Base-by-base conservation (phyloP, 2,113 vertebrate genomes). In the Cebidichthys violaceus region DNA sequence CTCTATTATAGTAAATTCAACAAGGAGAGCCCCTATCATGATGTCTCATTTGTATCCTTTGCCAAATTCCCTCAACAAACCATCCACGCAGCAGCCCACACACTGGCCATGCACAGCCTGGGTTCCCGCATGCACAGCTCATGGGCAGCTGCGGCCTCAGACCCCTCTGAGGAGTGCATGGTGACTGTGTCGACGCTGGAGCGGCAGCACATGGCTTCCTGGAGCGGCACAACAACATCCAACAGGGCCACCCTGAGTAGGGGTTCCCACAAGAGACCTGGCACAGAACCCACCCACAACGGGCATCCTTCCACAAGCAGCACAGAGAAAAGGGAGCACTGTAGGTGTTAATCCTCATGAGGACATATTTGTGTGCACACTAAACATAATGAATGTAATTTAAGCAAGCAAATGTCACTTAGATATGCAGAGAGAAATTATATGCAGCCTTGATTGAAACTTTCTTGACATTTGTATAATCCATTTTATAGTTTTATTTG, bases 111-210 rank as follows among this genome's bases (percentile, higher is more conserved):
- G 73, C 90, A 91, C 82, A 85, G 89, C 64, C 77, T 92, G 70
- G 92, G 92, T 11, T 85, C 92, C 47, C 91, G 89, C 61, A 89
- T 94, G 82, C 90, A 93, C 89, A 92, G 92, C 84, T 92, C 93
- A 22, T 95, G 94, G 94, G 92, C 89, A 50, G 89, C 91, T 75
- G 83, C 87, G 33, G 85, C 90, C 68, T 90, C 93, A 3, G 92
- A 94, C 76, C 84, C 90, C 66, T 90, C 94, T 15, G 93, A 95
- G 41, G 94, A 95, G 92, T 95, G 94, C 89, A 93, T 95, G 92
- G 94, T 94, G 80, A 93, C 91, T 4, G 93, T 95, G 73, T 95
- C 94, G n/a, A 94, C 94, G 1, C 90, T 95, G 86, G 94, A 95
- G 86, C 84, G 91, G 27, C 94, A 95, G 82, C 94, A 95, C 88